Conservation (phyloP, 1,140 invertebrate species). For the Zaprionus davidi region DNA sequence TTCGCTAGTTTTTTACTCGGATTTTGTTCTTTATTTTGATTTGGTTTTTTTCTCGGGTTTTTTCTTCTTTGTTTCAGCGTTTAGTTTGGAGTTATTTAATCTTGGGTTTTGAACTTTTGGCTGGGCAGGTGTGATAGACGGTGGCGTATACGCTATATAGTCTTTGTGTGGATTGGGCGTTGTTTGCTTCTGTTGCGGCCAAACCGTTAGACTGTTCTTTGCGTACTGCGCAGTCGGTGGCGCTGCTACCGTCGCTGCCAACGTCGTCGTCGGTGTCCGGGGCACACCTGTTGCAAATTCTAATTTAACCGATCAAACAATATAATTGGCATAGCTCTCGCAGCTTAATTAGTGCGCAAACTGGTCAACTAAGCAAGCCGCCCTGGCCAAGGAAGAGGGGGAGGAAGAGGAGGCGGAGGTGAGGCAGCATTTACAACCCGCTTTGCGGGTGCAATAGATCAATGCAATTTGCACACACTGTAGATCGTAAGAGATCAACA, state of each 20-base stretch:
- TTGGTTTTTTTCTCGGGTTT: background rate
- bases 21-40: slow-evolving; percentile 16
- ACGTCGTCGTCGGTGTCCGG: slow-evolving; percentile 1
- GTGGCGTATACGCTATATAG: slow-evolving; percentile 28
- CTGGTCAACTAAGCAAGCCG: slow-evolving; percentile 34
- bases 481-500: too few relatives aligned
- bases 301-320: slow-evolving; percentile 71
- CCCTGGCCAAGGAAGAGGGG: too few relatives aligned
- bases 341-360: slow-evolving; percentile 66
- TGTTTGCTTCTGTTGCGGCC: slow-evolving; percentile 32
- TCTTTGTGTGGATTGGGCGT: slow-evolving; percentile 25
- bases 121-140: slow-evolving; percentile 36
- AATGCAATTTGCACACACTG: background rate
- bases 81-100: slow-evolving; percentile 41
- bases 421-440: background rate
- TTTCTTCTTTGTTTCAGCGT: slow-evolving; percentile 11
- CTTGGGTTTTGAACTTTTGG: slow-evolving; percentile 66
- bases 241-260: background rate
- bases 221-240: slow-evolving; percentile 21
- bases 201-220: slow-evolving; percentile 66
- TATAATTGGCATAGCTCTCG: slow-evolving; percentile 63
- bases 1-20: slow-evolving; percentile 33
- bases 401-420: background rate
- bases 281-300: slow-evolving; percentile 73
- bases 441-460: background rate